Conservation (phyloP, 2,113 vertebrate genomes). For the Strix uralensis region DNA sequence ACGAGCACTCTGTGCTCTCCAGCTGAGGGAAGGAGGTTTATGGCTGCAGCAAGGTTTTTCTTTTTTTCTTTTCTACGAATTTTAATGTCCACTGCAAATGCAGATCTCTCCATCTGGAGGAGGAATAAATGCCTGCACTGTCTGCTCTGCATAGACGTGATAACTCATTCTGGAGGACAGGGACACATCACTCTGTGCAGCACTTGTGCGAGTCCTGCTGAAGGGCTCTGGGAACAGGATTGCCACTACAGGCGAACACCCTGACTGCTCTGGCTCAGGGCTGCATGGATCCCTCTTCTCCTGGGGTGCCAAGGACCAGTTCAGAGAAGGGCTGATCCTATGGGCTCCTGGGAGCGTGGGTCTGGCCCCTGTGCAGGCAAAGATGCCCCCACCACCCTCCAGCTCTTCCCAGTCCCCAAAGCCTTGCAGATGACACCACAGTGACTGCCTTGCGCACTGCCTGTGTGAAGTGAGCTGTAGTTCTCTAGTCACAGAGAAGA, state of each 20-base stretch:
- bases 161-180: neutral
- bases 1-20: neutral
- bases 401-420: neutral
- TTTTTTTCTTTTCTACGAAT: neutral
- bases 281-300: neutral
- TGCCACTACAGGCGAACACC: accelerated
- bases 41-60: neutral
- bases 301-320: neutral
- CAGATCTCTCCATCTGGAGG: neutral
- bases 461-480: neutral
- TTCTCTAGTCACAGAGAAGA: neutral
- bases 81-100: conserved; percentile 15
- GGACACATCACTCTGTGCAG: neutral
- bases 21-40: neutral
- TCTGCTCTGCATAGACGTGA: neutral
- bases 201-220: neutral
- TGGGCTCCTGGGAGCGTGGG: neutral
- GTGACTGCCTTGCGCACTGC: neutral
- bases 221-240: neutral
- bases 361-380: neutral
- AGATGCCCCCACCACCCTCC: neutral
- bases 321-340: neutral
- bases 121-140: neutral
- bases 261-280: neutral
- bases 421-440: neutral